phyloP scores from a whole-genome alignment of 2,113 vertebrate species.

The Python bivittatus region DNA sequence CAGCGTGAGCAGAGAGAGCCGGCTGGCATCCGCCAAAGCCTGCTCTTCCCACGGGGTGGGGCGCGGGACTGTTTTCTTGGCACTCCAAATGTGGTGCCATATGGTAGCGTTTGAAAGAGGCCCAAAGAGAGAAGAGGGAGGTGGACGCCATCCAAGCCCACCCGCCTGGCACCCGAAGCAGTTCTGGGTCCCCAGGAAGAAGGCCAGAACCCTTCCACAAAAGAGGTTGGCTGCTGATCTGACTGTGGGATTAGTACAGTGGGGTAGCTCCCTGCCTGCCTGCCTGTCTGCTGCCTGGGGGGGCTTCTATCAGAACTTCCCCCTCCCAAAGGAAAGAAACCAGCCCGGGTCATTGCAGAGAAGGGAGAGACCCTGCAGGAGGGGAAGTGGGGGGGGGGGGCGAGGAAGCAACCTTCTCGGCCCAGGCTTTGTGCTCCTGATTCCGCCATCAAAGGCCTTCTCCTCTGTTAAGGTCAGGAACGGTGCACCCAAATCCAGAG shows the following conservation, averaged over 20 bases:
- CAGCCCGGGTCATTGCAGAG: not conserved
- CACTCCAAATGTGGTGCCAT: not conserved
- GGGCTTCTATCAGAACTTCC: not conserved
- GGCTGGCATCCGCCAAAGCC: not conserved
- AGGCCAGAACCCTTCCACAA: not conserved
- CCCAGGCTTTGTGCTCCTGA: not conserved
- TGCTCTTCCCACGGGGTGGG: not conserved
- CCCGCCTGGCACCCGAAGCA: not conserved
- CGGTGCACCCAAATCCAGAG: not conserved
- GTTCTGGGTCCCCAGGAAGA: not conserved
- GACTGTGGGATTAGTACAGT: not conserved
- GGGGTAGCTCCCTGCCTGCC: not conserved
- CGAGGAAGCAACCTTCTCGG: not conserved
- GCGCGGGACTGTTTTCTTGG: conserved; percentile 2
- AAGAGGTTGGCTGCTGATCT: not conserved
- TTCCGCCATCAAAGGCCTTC: not conserved
- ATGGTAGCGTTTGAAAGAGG: not conserved
- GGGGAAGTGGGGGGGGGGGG: not conserved
- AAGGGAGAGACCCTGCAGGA: not conserved
- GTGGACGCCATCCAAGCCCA: conserved; percentile 6
- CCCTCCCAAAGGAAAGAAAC: not conserved
- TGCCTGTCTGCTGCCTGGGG: not conserved
- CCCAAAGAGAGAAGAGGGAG: not conserved
- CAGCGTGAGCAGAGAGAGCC: not conserved
- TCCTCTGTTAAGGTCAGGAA: not conserved